A percentile compares a stretch with the other conserved stretches of the same genome.
phyloP scores from a whole-genome alignment of 2,888 invertebrate genomes.

The Lithodes maja region DNA sequence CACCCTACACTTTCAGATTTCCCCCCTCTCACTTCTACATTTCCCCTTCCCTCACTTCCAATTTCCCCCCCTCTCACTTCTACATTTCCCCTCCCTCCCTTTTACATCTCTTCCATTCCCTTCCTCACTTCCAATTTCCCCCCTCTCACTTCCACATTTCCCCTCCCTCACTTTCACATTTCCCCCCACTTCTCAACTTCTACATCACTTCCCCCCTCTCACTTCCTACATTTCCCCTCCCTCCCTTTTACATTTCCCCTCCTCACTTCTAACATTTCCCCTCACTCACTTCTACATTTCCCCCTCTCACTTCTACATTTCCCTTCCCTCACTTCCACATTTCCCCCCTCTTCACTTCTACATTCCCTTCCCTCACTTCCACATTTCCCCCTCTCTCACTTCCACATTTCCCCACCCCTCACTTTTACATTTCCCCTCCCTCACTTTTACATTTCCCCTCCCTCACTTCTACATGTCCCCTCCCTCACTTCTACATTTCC shows the following conservation, averaged over 20 bases:
- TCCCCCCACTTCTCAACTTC: too few species aligned
- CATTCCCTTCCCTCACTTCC: not conserved
- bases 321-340: not conserved
- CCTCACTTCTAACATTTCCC: not conserved
- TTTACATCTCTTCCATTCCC: not conserved
- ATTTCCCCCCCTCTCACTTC: too few species aligned
- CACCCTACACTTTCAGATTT: not conserved
- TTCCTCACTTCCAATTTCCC: not conserved
- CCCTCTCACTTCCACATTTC: not conserved
- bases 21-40: not conserved
- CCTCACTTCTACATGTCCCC: not conserved
- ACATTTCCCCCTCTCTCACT: not conserved
- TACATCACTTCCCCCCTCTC: not conserved
- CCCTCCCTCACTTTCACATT: not conserved
- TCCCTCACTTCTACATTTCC: too few species aligned
- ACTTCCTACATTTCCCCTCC: not conserved
- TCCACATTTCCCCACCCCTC: constrained; percentile 1
- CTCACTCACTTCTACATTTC: not conserved
- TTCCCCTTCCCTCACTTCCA: not conserved
- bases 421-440: not conserved
- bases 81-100: not conserved
- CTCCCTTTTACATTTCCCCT: not conserved
- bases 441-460: not conserved
- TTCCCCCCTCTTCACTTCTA: not conserved
- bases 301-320: not conserved